Evolutionary conservation across 1,140 invertebrate genomes (phyloP).

Genomic region (Phymorhynchus buccinoides): DNA sequence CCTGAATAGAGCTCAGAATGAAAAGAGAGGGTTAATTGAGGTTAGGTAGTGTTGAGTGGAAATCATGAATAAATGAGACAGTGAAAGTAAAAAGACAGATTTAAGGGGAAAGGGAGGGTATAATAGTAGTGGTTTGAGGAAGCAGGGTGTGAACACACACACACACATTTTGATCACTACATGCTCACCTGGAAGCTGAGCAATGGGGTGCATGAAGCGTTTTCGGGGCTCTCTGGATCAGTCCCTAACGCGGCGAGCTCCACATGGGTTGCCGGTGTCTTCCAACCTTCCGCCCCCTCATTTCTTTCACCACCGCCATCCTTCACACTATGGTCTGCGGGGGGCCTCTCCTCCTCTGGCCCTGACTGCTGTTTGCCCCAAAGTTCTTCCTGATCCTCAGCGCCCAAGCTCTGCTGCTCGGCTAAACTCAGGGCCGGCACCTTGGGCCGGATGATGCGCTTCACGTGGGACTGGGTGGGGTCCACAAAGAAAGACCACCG

Average conservation of each 20-base stretch:
- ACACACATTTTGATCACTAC: no score
- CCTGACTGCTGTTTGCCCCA: neutral
- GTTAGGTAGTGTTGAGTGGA: no score
- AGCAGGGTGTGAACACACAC: no score
- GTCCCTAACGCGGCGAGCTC: no score
- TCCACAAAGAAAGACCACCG: conserved; percentile 72
- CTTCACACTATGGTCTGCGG: conserved; percentile 41
- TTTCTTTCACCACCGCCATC: conserved; percentile 32
- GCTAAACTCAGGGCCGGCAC: neutral
- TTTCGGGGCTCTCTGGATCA: neutral
- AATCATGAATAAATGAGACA: no score
- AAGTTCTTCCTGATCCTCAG: conserved; percentile 12
- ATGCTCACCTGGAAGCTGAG: conserved; percentile 30
- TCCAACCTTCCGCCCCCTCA: conserved; percentile 40
- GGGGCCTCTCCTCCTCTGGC: conserved; percentile 31
- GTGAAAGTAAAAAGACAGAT: no score
- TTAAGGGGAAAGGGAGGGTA: no score
- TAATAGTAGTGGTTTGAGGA: no score
- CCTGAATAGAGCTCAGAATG: no score
- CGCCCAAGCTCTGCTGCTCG: neutral
- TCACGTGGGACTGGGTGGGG: conserved; percentile 59
- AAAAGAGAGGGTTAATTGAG: no score
- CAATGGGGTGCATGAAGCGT: neutral
- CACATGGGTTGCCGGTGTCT: neutral
- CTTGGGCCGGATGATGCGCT: conserved; percentile 22